These are phyloP conservation scores for Notarius quadriscutis DNA, from an alignment of 2,113 vertebrate species.

Conservation along the genomic window DNA sequence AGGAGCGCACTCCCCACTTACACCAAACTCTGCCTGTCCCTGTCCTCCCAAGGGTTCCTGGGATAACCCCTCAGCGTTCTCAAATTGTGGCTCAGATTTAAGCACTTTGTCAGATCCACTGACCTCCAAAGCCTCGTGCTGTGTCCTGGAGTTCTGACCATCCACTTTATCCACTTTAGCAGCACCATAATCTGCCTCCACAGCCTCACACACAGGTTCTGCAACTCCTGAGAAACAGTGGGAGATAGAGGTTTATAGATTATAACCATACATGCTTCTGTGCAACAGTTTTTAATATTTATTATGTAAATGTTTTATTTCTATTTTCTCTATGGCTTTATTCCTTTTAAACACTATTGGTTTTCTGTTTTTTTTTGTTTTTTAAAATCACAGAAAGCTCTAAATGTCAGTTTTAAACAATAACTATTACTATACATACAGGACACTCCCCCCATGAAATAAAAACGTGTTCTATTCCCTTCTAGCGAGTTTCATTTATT, in stretches of 20 bases:
- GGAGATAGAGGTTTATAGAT: neutral
- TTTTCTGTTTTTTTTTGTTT: neutral
- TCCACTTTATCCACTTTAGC: conserved; percentile 49
- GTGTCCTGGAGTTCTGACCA: conserved; percentile 53
- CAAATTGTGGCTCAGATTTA: conserved; percentile 65
- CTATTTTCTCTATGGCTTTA: neutral
- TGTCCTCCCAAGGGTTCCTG: conserved; percentile 52
- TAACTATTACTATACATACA: neutral
- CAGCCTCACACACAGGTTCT: conserved; percentile 48
- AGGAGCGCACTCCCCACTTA: conserved; percentile 54
- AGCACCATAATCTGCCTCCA: conserved; percentile 40
- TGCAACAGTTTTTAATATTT: neutral
- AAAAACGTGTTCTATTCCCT: too few relatives aligned
- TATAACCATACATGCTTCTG: neutral
- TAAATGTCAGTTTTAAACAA: neutral
- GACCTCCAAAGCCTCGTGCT: conserved; percentile 67
- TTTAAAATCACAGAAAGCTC: neutral
- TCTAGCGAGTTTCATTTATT: too few relatives aligned
- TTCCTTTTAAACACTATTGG: neutral
- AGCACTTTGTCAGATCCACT: conserved; percentile 73
- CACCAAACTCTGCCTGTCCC: conserved; percentile 49
- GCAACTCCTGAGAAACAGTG: conserved; percentile 56
- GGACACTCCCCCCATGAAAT: too few relatives aligned
- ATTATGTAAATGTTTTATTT: neutral
- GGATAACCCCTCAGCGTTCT: conserved; percentile 46